A percentile compares a stretch with the other conserved stretches of the same genome.
Conservation (phyloP, 2,113 vertebrate genomes). For the Lagopus muta region DNA sequence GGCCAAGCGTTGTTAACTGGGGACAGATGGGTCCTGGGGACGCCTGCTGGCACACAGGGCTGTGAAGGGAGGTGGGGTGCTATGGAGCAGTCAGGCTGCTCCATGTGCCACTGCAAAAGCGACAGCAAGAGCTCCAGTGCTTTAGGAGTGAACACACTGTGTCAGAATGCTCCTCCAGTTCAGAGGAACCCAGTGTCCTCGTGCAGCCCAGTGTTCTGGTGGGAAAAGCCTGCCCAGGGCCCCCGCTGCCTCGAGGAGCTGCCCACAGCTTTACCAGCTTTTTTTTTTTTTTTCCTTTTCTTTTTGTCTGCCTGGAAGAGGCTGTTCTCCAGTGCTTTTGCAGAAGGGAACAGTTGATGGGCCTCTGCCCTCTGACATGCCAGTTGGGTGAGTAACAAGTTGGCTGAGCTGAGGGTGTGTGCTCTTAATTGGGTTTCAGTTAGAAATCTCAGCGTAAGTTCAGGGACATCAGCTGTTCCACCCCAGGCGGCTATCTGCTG, state of each 20-base stretch:
- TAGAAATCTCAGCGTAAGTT: not conserved
- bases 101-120: not conserved
- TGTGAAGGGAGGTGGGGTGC: not conserved
- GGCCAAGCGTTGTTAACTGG: not conserved
- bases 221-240: not conserved
- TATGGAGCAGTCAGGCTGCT: not conserved
- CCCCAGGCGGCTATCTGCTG: not conserved
- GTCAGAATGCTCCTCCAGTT: not conserved
- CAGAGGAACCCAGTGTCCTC: not conserved
- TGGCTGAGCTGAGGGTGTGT: not conserved
- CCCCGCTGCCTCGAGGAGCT: accelerated
- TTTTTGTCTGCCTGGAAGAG: not conserved
- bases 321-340: not conserved
- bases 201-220: accelerated
- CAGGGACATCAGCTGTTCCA: conserved; percentile 10
- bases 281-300: not conserved
- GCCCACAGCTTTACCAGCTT: not conserved
- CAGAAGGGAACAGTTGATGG: not conserved
- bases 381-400: not conserved
- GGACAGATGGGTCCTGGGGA: not conserved
- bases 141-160: not conserved
- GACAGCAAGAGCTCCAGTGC: not conserved
- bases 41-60: accelerated
- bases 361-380: conserved; percentile 25
- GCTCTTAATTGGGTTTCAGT: not conserved